A percentile compares a stretch with the other conserved stretches of the same genome.
phyloP scores from a whole-genome alignment of 2,888 invertebrate species.

The Caenorhabditis panamensis region DNA sequence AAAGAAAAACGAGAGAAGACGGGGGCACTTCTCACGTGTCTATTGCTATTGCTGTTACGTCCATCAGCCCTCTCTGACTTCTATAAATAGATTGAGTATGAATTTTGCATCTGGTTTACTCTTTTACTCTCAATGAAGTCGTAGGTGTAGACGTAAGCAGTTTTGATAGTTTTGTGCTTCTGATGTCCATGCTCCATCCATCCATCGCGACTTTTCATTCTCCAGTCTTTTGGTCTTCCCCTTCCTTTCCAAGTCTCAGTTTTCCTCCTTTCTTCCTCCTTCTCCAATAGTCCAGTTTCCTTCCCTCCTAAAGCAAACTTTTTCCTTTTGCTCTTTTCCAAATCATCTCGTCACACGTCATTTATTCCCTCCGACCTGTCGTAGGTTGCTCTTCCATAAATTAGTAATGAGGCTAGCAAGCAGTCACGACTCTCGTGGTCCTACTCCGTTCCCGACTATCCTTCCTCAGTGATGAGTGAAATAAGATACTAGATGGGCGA shows the following conservation, averaged over 20 bases:
- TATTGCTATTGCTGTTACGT: not conserved
- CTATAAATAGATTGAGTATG: constrained; percentile 21
- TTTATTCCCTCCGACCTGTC: not conserved
- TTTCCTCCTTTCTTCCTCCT: constrained; percentile 10
- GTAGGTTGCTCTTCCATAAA: constrained; percentile 14
- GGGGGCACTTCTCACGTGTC: constrained; percentile 27
- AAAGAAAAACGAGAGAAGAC: not conserved
- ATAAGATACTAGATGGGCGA: constrained; percentile 28
- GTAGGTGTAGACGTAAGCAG: not conserved
- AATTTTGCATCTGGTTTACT: constrained; percentile 23
- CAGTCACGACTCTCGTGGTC: constrained; percentile 1
- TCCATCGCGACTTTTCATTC: constrained; percentile 29
- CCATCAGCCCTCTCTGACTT: constrained; percentile 2
- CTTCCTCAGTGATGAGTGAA: constrained; percentile 36
- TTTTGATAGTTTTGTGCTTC: not conserved
- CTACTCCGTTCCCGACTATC: constrained; percentile 7
- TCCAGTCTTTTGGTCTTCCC: constrained; percentile 17
- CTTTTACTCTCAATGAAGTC: not conserved
- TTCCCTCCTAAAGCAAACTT: not conserved
- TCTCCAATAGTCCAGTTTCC: constrained; percentile 2
- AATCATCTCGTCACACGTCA: constrained; percentile 8
- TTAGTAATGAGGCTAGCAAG: not conserved
- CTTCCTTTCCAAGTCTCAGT: constrained; percentile 29
- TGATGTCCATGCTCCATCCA: not conserved
- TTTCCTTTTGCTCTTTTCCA: not conserved